Conservation (phyloP, 1,140 invertebrate species). For the Bombus pascuorum region DNA sequence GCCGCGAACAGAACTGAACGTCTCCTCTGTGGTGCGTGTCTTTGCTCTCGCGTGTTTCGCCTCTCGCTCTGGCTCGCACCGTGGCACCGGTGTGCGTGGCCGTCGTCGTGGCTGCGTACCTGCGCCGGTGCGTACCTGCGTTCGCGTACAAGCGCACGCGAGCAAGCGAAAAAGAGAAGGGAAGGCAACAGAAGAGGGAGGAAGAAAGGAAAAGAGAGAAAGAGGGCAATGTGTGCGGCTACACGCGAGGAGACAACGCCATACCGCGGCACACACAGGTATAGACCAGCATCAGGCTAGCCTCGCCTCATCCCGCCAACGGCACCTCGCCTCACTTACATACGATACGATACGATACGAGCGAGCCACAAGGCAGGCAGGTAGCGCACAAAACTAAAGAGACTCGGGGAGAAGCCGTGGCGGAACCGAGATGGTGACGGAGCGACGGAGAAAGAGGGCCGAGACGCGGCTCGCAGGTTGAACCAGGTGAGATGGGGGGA, state of each 20-base stretch:
- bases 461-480: conserved; percentile 27
- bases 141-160: neutral
- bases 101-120: neutral
- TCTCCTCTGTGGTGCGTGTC: neutral
- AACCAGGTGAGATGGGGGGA: neutral
- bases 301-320: conserved; percentile 66
- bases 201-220: neutral
- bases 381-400: conserved; percentile 77
- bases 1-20: conserved; percentile 14
- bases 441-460: conserved; percentile 40
- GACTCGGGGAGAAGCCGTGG: conserved; percentile 62
- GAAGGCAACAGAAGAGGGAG: neutral
- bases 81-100: neutral
- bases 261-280: conserved; percentile 49
- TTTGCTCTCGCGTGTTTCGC: neutral
- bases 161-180: neutral
- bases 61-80: neutral
- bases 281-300: conserved; percentile 40
- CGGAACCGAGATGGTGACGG: conserved; percentile 44
- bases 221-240: conserved; percentile 32
- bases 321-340: conserved; percentile 74
- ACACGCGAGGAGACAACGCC: conserved; percentile 69
- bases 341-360: conserved; percentile 74
- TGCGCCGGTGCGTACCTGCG: conserved; percentile 2
- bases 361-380: conserved; percentile 75